Percentiles rank a stretch among this genome's conserved stretches.
phyloP scores from a whole-genome alignment of 2,888 invertebrate genomes.

The Polydesmus complanatus region DNA sequence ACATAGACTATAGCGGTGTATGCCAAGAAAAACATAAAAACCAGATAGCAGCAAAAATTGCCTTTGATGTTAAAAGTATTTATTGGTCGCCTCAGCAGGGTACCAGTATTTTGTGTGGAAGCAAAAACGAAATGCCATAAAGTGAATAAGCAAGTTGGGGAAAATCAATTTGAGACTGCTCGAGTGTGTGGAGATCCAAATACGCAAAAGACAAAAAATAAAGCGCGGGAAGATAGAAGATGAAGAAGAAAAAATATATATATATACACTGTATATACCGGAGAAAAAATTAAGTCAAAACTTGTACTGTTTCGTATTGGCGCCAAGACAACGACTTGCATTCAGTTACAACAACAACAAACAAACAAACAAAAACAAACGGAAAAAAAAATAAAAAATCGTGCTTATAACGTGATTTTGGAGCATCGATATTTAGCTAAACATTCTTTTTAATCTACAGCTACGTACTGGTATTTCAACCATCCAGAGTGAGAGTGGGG shows the following conservation, averaged over 20 bases:
- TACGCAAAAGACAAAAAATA: background rate
- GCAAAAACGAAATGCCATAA: background rate
- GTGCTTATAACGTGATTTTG: background rate
- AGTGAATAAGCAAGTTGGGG: background rate
- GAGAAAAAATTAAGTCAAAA: too few species aligned
- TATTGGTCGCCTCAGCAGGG: background rate
- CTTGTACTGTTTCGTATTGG: too few species aligned
- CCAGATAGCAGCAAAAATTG: background rate
- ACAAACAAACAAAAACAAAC: background rate
- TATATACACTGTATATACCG: too few species aligned
- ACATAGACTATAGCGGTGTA: background rate
- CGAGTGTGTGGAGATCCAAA: background rate
- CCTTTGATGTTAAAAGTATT: background rate
- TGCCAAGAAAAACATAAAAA: background rate
- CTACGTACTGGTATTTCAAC: background rate
- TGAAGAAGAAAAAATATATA: too few species aligned
- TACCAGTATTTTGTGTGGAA: background rate
- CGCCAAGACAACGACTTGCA: background rate
- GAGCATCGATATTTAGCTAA: background rate
- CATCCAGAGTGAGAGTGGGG: background rate
- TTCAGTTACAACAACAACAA: background rate
- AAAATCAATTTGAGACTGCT: background rate
- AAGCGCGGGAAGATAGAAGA: too few species aligned
- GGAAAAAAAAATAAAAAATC: background rate
- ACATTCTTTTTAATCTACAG: background rate